phyloP scores from a whole-genome alignment of 2,797 vertebrate genomes.

The Fistularia commersonii region DNA sequence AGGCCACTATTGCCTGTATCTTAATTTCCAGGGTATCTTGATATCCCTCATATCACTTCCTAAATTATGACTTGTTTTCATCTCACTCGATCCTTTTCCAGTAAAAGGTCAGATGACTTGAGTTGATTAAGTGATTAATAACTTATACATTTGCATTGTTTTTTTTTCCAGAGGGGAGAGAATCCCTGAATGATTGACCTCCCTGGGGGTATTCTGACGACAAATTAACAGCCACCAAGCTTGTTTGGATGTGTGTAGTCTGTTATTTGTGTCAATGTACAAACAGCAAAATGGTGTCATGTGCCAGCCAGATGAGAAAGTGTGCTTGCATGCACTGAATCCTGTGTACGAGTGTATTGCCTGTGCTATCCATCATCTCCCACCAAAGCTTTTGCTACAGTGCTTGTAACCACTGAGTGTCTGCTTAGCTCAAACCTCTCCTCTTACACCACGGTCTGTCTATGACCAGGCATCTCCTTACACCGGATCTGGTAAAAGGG shows the following conservation, averaged over 20 bases:
- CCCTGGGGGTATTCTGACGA: background rate
- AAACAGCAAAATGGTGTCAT: conserved; percentile 20
- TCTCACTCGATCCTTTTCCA: conserved; percentile 13
- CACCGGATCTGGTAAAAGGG: conserved; percentile 38
- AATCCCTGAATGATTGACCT: conserved; percentile 41
- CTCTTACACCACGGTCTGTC: conserved; percentile 27
- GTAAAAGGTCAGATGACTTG: conserved; percentile 22
- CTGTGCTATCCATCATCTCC: conserved; percentile 11
- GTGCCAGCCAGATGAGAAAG: conserved; percentile 29
- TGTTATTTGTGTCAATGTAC: conserved; percentile 18
- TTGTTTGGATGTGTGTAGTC: conserved; percentile 4
- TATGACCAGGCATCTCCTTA: conserved; percentile 51
- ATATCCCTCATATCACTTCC: conserved; percentile 31
- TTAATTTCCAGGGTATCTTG: conserved; percentile 61
- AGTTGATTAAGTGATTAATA: conserved; percentile 55
- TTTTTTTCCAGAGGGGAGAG: conserved; percentile 41
- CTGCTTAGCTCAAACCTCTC: conserved; percentile 34
- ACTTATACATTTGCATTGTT: conserved; percentile 50
- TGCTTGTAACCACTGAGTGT: conserved; percentile 15
- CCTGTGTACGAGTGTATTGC: conserved; percentile 4
- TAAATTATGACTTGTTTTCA: conserved; percentile 14
- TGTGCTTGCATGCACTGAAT: conserved; percentile 7
- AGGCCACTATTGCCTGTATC: conserved; percentile 42
- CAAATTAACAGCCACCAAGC: conserved; percentile 8
- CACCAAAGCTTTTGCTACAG: conserved; percentile 9